These are phyloP conservation scores for Bungarus multicinctus DNA, from an alignment of 2,113 vertebrate genomes.

Conservation along the genomic window DNA sequence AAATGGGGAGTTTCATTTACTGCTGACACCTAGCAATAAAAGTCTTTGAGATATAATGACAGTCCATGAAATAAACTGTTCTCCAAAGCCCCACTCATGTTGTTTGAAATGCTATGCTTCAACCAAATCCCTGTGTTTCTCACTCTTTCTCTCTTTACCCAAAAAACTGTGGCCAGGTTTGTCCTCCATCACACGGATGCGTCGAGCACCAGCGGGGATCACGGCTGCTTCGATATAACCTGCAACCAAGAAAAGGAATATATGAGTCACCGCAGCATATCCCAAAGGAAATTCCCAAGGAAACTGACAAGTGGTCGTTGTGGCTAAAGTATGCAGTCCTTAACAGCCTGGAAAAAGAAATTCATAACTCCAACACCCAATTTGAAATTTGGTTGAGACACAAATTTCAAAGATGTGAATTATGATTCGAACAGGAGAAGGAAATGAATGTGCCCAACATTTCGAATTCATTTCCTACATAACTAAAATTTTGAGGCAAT, in stretches of 20 bases:
- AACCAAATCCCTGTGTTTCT: neutral
- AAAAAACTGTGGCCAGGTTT: slow-evolving; percentile 96
- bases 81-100: neutral
- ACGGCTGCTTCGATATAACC: slow-evolving; percentile 94
- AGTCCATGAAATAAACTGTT: neutral
- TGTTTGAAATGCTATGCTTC: neutral
- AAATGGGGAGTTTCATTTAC: too few species aligned
- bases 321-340: neutral
- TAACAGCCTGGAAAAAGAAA: neutral
- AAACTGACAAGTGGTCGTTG: neutral
- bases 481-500: neutral
- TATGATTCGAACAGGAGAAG: neutral
- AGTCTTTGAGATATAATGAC: slow-evolving; percentile 5
- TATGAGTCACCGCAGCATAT: neutral
- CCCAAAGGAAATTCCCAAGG: neutral
- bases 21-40: neutral
- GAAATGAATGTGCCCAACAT: neutral
- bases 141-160: slow-evolving; percentile 74
- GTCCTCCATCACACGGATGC: slow-evolving; percentile 94
- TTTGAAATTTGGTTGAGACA: slow-evolving; percentile 21
- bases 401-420: slow-evolving; percentile 12
- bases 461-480: neutral
- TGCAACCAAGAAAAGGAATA: slow-evolving; percentile 57
- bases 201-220: slow-evolving; percentile 89
- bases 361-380: neutral